These are phyloP conservation scores for Patella depressa DNA, from an alignment of 2,888 invertebrate genomes.

Conservation along the genomic window DNA sequence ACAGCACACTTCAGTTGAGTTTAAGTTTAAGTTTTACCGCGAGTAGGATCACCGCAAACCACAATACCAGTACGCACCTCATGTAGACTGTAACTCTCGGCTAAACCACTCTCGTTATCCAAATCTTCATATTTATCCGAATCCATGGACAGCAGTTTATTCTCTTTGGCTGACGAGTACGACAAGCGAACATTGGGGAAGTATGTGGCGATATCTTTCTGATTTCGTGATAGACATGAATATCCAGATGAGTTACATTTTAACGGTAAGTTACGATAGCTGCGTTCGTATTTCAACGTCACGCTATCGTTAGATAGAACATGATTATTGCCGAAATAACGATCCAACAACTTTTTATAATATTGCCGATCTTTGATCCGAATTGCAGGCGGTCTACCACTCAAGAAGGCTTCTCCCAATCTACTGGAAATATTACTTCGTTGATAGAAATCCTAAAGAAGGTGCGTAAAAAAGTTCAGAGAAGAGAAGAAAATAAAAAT, in stretches of 20 bases:
- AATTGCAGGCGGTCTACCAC: slow-evolving; percentile 51
- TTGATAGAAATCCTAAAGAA: background rate
- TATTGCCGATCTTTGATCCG: slow-evolving; percentile 61
- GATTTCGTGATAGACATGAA: slow-evolving; percentile 37
- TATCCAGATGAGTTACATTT: slow-evolving; percentile 34
- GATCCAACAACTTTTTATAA: slow-evolving; percentile 63
- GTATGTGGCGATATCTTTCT: slow-evolving; percentile 48
- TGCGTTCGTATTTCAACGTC: slow-evolving; percentile 20
- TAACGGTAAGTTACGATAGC: slow-evolving; percentile 23
- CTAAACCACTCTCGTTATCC: background rate
- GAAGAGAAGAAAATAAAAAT: too few relatives aligned
- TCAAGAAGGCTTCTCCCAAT: slow-evolving; percentile 47
- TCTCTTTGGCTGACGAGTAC: slow-evolving; percentile 49
- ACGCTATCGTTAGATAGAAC: slow-evolving; percentile 52
- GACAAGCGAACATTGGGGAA: slow-evolving; percentile 55
- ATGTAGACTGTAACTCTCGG: background rate
- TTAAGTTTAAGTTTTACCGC: too few relatives aligned
- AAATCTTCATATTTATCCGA: background rate
- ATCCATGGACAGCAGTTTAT: slow-evolving; percentile 27
- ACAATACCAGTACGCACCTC: slow-evolving; percentile 3
- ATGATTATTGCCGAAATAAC: slow-evolving; percentile 63
- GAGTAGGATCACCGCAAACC: background rate
- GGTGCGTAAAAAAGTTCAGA: too few relatives aligned
- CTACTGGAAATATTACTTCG: slow-evolving; percentile 16
- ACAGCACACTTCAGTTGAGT: too few relatives aligned